Conservation (phyloP, 37 sponge, comb jelly and placozoan genomes). For the Crambe crambe region DNA sequence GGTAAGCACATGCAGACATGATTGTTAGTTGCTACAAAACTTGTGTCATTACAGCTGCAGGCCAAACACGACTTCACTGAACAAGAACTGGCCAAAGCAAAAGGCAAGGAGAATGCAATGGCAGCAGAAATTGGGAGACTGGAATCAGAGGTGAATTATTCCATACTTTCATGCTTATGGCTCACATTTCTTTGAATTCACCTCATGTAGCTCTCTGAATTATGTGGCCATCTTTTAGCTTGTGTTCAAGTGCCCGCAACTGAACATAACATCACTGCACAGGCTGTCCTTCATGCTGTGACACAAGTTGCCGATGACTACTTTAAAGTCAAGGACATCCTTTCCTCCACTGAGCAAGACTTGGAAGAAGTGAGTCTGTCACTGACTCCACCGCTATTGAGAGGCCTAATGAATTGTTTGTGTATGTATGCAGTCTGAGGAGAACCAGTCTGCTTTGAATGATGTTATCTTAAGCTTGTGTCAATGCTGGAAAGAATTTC, state of each 20-base stretch:
- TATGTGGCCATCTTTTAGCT: background rate
- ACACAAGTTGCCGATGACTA: background rate
- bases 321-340: background rate
- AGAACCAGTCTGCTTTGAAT: background rate
- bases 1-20: background rate
- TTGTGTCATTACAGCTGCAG: background rate
- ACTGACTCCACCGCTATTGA: no score
- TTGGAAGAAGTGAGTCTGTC: background rate
- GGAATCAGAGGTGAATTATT: conserved; percentile 6
- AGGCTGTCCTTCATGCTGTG: background rate
- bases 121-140: conserved; percentile 10
- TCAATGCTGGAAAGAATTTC: background rate
- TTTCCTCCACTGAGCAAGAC: background rate
- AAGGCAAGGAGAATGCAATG: conserved; percentile 12
- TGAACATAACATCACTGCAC: background rate
- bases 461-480: background rate
- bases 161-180: background rate
- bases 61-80: conserved; percentile 9
- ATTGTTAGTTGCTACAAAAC: background rate
- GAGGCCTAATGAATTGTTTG: background rate
- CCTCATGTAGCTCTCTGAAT: background rate
- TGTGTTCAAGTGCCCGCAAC: background rate
- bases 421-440: background rate
- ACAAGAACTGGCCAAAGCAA: conserved; percentile 5
- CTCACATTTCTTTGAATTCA: background rate